Conservation (phyloP, 2,113 vertebrate genomes). For the Lipophrys pholis region DNA sequence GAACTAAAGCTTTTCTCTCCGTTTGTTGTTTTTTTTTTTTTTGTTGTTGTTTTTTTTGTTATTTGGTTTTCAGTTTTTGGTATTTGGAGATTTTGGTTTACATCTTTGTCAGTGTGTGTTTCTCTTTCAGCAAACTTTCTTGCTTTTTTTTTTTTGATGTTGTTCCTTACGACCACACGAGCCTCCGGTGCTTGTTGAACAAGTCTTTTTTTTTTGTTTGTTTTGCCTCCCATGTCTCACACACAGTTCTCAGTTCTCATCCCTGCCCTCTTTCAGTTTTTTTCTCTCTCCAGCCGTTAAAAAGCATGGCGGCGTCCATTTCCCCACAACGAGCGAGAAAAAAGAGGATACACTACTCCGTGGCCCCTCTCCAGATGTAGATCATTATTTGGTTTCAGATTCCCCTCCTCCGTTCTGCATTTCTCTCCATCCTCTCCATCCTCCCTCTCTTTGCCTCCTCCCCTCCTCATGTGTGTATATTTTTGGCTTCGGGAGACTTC, state of each 20-base stretch:
- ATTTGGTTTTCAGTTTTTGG: slow-evolving; percentile 87
- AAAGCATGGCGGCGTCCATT: slow-evolving; percentile 40
- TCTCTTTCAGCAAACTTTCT: slow-evolving; percentile 43
- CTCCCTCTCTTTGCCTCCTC: slow-evolving; percentile 64
- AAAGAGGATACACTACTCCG: slow-evolving; percentile 47
- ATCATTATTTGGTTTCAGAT: slow-evolving; percentile 82
- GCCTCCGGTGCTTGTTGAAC: slow-evolving; percentile 57
- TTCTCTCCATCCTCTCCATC: slow-evolving; percentile 76
- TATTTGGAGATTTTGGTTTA: slow-evolving; percentile 85
- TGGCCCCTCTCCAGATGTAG: slow-evolving; percentile 71
- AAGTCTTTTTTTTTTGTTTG: slow-evolving; percentile 69
- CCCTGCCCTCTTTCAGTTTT: slow-evolving; percentile 66
- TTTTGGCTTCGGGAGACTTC: slow-evolving; percentile 83
- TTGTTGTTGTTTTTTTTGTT: slow-evolving; percentile 29
- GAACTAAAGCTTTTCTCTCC: slow-evolving; percentile 88
- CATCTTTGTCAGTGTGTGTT: slow-evolving; percentile 74
- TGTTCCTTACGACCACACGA: slow-evolving; percentile 62
- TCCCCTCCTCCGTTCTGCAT: slow-evolving; percentile 69
- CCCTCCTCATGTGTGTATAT: slow-evolving; percentile 77
- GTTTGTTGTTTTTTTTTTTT: slow-evolving; percentile 61
- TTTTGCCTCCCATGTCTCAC: slow-evolving; percentile 58
- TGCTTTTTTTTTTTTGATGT: slow-evolving; percentile 18
- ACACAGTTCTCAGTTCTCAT: slow-evolving; percentile 64
- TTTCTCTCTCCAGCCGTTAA: slow-evolving; percentile 42
- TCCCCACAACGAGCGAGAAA: slow-evolving; percentile 25